Percentiles rank a stretch among this genome's conserved stretches.
phyloP scores from a whole-genome alignment of 2,888 invertebrate species.

The Pterostichus niger region DNA sequence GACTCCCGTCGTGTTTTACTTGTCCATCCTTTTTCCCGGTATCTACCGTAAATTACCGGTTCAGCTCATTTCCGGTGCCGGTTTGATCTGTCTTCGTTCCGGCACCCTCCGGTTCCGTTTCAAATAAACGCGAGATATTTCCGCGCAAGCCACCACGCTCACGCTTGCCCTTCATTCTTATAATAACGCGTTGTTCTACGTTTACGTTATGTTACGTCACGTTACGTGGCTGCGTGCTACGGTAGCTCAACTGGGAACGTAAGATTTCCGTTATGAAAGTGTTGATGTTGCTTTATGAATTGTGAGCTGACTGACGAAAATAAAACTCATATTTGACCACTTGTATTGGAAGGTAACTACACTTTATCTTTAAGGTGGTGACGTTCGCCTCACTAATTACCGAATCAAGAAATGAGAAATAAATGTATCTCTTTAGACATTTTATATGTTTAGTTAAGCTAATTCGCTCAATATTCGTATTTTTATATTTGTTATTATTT shows the following conservation, averaged over 20 bases:
- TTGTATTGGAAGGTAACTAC: too few species aligned
- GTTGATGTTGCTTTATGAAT: conserved; percentile 12
- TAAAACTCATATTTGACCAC: too few species aligned
- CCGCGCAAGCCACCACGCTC: conserved; percentile 12
- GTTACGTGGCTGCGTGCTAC: conserved; percentile 20
- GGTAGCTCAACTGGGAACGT: neutral
- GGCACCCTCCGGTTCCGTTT: conserved; percentile 60
- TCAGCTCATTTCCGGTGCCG: conserved; percentile 69
- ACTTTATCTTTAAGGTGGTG: too few species aligned
- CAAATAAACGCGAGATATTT: conserved; percentile 62
- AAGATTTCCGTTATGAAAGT: conserved; percentile 36
- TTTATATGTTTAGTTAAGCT: too few species aligned
- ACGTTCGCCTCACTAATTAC: too few species aligned
- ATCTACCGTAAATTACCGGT: conserved; percentile 69
- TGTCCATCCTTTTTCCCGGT: conserved; percentile 56
- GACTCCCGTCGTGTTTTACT: conserved; percentile 38
- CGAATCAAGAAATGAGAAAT: too few species aligned
- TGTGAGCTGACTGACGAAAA: neutral
- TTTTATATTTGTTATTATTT: too few species aligned
- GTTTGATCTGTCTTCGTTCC: conserved; percentile 64
- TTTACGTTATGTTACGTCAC: neutral
- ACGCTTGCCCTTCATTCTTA: neutral
- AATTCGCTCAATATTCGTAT: too few species aligned
- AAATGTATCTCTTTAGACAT: too few species aligned
- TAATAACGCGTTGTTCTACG: conserved; percentile 1